phyloP scores from a whole-genome alignment of 2,888 invertebrate species.

The Nephrocerus scutellatus region DNA sequence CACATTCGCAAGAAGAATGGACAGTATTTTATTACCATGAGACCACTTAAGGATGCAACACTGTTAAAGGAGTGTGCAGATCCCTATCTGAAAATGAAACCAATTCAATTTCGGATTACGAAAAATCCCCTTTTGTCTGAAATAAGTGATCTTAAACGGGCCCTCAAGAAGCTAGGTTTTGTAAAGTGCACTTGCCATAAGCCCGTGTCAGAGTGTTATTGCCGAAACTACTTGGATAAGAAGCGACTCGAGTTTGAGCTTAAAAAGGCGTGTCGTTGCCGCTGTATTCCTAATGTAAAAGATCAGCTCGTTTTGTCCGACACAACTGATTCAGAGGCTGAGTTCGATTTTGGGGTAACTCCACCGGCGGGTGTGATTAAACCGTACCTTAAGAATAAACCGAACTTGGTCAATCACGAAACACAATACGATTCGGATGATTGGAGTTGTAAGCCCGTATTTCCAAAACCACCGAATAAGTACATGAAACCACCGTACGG shows the following conservation, averaged over 20 bases:
- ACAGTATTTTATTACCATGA: conserved; percentile 58
- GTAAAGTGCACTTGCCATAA: conserved; percentile 52
- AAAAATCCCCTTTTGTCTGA: conserved; percentile 52
- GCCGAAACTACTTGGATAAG: conserved; percentile 43
- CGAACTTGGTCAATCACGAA: conserved; percentile 52
- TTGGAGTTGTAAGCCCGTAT: conserved; percentile 37
- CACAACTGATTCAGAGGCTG: conserved; percentile 51
- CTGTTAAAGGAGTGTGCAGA: conserved; percentile 55
- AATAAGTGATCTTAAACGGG: conserved; percentile 52
- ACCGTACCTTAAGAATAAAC: conserved; percentile 50
- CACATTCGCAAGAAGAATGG: conserved; percentile 61
- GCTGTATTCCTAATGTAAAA: conserved; percentile 27
- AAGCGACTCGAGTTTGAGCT: conserved; percentile 50
- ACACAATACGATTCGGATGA: conserved; percentile 58
- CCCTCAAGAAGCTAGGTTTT: conserved; percentile 52
- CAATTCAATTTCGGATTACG: conserved; percentile 60
- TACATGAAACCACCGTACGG: conserved; percentile 27
- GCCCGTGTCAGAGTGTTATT: conserved; percentile 45
- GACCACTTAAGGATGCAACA: conserved; percentile 58
- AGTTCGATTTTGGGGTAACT: conserved; percentile 65
- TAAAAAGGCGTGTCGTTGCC: conserved; percentile 46
- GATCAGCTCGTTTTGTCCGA: conserved; percentile 36
- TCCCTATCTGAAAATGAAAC: conserved; percentile 62
- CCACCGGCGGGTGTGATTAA: conserved; percentile 64
- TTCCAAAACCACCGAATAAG: conserved; percentile 32